These are phyloP conservation scores for Holothuria glaberrima DNA, from an alignment of 35 echinoderm and acorn worm species.

Conservation along the genomic window DNA sequence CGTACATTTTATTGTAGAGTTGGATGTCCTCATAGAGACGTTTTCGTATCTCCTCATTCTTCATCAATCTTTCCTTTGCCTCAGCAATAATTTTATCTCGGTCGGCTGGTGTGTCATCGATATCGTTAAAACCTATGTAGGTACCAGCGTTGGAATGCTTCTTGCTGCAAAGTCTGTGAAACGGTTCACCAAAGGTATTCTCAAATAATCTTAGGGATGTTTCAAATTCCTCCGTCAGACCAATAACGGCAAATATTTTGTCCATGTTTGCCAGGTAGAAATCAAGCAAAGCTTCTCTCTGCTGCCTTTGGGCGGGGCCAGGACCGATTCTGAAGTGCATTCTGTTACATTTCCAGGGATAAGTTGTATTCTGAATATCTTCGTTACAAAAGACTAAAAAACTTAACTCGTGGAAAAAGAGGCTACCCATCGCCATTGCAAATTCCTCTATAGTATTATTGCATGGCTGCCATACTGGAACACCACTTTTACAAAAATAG, in stretches of 20 bases:
- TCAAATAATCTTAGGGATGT: conserved; percentile 47
- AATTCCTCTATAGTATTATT: conserved; percentile 27
- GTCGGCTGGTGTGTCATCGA: not conserved
- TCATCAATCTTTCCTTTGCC: not conserved
- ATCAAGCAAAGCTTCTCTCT: not conserved
- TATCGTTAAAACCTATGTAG: conserved; percentile 14
- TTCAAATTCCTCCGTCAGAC: no score
- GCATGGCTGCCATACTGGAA: conserved; percentile 1
- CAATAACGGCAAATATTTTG: conserved; percentile 49
- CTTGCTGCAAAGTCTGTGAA: conserved; percentile 17
- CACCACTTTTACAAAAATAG: conserved; percentile 37
- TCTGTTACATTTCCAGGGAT: not conserved
- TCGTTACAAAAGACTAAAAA: not conserved
- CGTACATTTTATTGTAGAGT: no score
- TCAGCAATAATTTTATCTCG: not conserved
- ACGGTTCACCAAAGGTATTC: conserved; percentile 15
- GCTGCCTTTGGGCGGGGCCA: not conserved
- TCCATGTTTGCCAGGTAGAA: conserved; percentile 39
- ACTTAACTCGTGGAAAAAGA: conserved; percentile 34
- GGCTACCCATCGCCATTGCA: conserved; percentile 4
- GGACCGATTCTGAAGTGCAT: not conserved
- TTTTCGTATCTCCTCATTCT: conserved; percentile 4
- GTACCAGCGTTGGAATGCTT: conserved; percentile 15
- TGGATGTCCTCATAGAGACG: conserved; percentile 13
- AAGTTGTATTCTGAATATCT: not conserved